These are phyloP conservation scores for Acanthosepion lycidas DNA, from an alignment of 2,888 invertebrate species.

Conservation along the genomic window DNA sequence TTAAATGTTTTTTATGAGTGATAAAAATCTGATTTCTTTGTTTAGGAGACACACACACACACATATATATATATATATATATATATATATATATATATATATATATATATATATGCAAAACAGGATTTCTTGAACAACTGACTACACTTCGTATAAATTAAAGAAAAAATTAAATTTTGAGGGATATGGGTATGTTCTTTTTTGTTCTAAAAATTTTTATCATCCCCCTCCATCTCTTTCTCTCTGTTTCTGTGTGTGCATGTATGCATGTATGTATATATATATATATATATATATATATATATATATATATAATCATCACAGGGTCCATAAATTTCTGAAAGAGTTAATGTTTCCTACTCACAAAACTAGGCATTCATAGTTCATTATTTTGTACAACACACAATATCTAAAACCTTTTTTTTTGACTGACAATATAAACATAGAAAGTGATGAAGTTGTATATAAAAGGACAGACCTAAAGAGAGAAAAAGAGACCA, in stretches of 20 bases:
- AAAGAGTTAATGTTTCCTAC: not conserved
- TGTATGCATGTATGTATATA: no score
- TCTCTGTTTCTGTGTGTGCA: no score
- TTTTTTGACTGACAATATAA: not conserved
- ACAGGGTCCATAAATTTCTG: not conserved
- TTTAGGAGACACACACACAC: not conserved
- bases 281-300: not conserved
- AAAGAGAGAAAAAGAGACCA: constrained; percentile 25
- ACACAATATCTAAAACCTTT: constrained; percentile 4
- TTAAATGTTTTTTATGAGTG: no score
- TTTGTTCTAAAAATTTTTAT: no score
- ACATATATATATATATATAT: no score
- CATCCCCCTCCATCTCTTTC: no score
- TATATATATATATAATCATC: not conserved
- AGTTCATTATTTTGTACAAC: constrained; percentile 2
- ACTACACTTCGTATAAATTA: no score
- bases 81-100: not conserved
- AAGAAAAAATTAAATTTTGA: no score
- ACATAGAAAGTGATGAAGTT: constrained; percentile 20
- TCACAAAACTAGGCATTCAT: not conserved
- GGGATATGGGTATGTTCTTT: no score
- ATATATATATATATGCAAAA: not conserved
- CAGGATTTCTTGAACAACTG: not conserved
- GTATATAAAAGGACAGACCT: constrained; percentile 33
- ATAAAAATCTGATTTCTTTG: not conserved